phyloP scores from a whole-genome alignment of 2,113 vertebrate genomes.

The Manacus vitellinus region DNA sequence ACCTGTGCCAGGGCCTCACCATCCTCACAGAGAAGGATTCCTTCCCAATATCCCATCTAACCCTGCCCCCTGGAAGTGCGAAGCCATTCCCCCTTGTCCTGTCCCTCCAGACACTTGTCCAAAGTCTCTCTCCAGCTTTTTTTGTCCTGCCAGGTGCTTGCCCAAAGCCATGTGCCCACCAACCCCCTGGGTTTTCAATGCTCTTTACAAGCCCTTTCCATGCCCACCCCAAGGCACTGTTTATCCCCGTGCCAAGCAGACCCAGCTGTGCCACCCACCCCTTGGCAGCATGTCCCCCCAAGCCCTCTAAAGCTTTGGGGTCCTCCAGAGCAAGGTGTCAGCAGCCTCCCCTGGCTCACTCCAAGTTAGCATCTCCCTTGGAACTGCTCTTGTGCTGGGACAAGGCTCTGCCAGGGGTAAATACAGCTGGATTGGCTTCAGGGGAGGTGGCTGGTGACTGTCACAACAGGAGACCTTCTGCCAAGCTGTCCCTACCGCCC shows the following conservation, averaged over 20 bases:
- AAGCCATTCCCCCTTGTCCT: background rate
- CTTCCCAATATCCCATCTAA: background rate
- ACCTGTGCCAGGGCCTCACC: background rate
- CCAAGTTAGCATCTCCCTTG: background rate
- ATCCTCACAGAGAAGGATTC: background rate
- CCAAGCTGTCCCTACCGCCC: background rate
- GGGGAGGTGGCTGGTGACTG: background rate
- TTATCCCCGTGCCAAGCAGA: rapidly evolving
- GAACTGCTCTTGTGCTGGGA: background rate
- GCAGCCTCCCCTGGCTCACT: background rate
- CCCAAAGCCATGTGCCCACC: background rate
- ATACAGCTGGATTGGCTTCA: background rate
- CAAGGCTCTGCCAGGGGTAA: background rate
- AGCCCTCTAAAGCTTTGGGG: background rate
- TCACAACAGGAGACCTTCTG: rapidly evolving
- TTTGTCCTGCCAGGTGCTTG: background rate
- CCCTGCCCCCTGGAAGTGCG: background rate
- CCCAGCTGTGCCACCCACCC: background rate
- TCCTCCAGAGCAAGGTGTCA: background rate
- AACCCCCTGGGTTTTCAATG: background rate
- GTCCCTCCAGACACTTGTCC: rapidly evolving
- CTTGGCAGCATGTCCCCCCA: background rate
- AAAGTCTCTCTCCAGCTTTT: background rate
- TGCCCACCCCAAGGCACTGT: background rate
- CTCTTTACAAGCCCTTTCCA: background rate